These are phyloP conservation scores for Poecilia latipinna DNA, from an alignment of 2,113 vertebrate genomes.

Conservation along the genomic window DNA sequence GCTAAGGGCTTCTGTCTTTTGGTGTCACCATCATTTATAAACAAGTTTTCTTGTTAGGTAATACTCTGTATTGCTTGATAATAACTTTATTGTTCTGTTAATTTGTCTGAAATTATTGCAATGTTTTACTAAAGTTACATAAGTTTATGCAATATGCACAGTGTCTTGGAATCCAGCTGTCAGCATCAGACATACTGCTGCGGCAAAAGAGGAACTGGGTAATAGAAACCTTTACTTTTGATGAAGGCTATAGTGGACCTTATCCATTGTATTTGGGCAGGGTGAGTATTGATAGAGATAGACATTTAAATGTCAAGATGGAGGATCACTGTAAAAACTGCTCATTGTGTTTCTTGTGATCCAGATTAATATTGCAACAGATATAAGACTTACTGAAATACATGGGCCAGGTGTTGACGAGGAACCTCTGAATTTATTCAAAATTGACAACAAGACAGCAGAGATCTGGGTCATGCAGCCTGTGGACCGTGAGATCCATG, in stretches of 20 bases:
- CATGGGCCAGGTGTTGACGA: conserved; percentile 51
- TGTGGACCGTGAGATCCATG: conserved; percentile 55
- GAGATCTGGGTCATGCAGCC: conserved; percentile 34
- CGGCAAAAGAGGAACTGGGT: conserved; percentile 75
- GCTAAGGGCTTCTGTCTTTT: background rate
- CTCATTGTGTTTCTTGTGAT: background rate
- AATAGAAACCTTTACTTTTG: conserved; percentile 70
- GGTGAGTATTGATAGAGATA: conserved; percentile 47
- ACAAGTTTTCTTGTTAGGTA: background rate
- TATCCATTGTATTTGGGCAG: conserved; percentile 48
- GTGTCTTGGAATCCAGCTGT: conserved; percentile 22
- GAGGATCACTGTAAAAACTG: background rate
- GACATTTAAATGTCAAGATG: background rate
- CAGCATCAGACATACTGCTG: conserved; percentile 15
- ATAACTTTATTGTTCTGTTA: too few relatives aligned
- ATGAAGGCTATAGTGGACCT: conserved; percentile 61
- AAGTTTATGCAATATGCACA: conserved; percentile 8
- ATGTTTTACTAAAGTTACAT: background rate
- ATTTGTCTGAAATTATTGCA: too few relatives aligned
- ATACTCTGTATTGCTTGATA: too few relatives aligned
- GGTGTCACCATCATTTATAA: too few relatives aligned
- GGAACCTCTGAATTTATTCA: conserved; percentile 51
- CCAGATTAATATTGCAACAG: conserved; percentile 43
- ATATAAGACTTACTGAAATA: conserved; percentile 7
- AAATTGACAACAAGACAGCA: conserved; percentile 39